These are phyloP conservation scores for Drepana falcataria DNA, from an alignment of 2,888 invertebrate species.

Conservation along the genomic window DNA sequence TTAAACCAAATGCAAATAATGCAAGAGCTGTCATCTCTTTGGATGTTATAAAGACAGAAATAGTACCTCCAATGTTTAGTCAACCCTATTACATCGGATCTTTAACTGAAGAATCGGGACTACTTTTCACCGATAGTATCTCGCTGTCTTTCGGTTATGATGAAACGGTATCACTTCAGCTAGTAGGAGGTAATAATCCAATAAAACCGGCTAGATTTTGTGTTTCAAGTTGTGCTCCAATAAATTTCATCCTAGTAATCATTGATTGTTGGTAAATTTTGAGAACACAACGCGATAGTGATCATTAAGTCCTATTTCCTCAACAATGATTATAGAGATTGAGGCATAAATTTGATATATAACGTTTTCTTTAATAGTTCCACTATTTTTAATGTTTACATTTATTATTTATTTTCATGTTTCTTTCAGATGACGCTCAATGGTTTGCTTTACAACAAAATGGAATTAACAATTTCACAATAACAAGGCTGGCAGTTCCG, in stretches of 20 bases:
- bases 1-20: background rate
- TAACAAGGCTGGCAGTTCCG: constrained; percentile 8
- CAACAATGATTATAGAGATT: too few species aligned
- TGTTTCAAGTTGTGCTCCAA: too few species aligned
- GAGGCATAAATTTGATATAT: too few species aligned
- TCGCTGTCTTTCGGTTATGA: constrained; percentile 37
- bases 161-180: constrained; percentile 31
- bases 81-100: constrained; percentile 40
- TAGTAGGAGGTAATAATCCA: constrained; percentile 36
- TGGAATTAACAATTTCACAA: constrained; percentile 12
- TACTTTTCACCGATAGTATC: constrained; percentile 32
- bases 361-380: background rate
- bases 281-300: constrained; percentile 16
- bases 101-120: constrained; percentile 26
- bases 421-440: constrained; percentile 23
- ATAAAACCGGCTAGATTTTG: background rate
- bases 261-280: constrained; percentile 2
- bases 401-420: constrained; percentile 2
- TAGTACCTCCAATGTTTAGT: constrained; percentile 28
- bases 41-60: background rate
- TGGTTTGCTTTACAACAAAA: constrained; percentile 19
- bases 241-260: too few species aligned
- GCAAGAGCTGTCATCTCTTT: background rate
- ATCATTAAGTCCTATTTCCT: too few species aligned
- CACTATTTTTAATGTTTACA: constrained; percentile 2